Evolutionary conservation across 2,797 vertebrate genomes (phyloP).

Genomic region (Crenuchus spilurus): DNA sequence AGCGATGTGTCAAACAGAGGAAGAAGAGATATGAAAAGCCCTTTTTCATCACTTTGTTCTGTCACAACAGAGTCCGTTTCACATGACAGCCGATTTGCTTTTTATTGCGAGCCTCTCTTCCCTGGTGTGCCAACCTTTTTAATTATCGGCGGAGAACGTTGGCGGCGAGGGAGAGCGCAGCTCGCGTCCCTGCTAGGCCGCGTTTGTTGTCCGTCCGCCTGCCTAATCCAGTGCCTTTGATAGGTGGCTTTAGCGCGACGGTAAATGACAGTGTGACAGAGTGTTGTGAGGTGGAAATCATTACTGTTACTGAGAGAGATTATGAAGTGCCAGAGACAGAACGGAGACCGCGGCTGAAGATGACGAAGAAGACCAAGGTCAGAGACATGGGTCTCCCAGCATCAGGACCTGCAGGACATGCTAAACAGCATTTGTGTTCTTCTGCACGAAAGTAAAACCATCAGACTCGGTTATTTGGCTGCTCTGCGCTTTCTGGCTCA

Average conservation of each 20-base stretch:
- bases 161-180: neutral
- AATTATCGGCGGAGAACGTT: slow-evolving; percentile 41
- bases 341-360: slow-evolving; percentile 12
- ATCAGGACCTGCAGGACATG: too few species aligned
- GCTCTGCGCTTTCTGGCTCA: slow-evolving; percentile 5
- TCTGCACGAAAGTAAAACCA: neutral
- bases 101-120: slow-evolving; percentile 21
- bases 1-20: slow-evolving; percentile 22
- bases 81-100: slow-evolving; percentile 32
- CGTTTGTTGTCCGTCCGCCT: slow-evolving; percentile 37
- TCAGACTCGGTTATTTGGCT: slow-evolving; percentile 30
- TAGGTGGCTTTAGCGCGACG: slow-evolving; percentile 47
- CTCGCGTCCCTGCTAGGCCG: neutral
- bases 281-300: slow-evolving; percentile 53
- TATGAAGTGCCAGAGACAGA: slow-evolving; percentile 24
- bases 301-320: slow-evolving; percentile 43
- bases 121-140: slow-evolving; percentile 20
- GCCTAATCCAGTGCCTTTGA: slow-evolving; percentile 55
- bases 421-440: slow-evolving; percentile 12
- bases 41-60: slow-evolving; percentile 11
- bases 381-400: slow-evolving; percentile 20
- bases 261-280: slow-evolving; percentile 54
- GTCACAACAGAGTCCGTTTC: slow-evolving; percentile 17
- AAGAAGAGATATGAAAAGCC: neutral
- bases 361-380: slow-evolving; percentile 2